A percentile compares a stretch with the other conserved stretches of the same genome.
These are phyloP conservation scores for Drosophila orosa DNA, from an alignment of 1,140 invertebrate genomes.

Conservation along the genomic window DNA sequence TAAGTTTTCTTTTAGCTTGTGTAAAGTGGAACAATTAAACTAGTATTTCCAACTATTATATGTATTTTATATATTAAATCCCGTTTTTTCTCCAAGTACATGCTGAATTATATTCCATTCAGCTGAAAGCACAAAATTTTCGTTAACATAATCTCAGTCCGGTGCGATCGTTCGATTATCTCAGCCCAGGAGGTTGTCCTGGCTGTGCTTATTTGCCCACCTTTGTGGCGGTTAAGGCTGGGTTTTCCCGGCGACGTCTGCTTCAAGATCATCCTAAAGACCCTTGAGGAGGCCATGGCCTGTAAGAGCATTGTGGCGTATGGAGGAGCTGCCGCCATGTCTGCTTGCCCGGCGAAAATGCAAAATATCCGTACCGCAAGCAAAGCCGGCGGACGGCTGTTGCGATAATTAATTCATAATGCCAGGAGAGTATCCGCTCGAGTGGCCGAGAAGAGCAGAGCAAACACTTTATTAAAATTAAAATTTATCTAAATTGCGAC, in stretches of 20 bases:
- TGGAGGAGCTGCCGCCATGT: slow-evolving; percentile 10
- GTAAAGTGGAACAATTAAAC: too few relatives aligned
- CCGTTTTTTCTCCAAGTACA: background rate
- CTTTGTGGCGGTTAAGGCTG: slow-evolving; percentile 24
- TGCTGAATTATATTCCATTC: slow-evolving; percentile 3
- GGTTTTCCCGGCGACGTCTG: slow-evolving; percentile 41
- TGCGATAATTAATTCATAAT: slow-evolving; percentile 77
- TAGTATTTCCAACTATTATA: background rate
- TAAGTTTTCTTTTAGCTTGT: too few relatives aligned
- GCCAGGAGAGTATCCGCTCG: slow-evolving; percentile 49
- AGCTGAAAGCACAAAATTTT: slow-evolving; percentile 18
- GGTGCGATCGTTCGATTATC: slow-evolving; percentile 45
- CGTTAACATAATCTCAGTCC: background rate
- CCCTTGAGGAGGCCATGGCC: slow-evolving; percentile 29
- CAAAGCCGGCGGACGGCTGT: slow-evolving; percentile 29
- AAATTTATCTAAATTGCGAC: slow-evolving; percentile 79
- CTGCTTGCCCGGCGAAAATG: slow-evolving; percentile 9
- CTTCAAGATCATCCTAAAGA: slow-evolving; percentile 33
- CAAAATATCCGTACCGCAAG: slow-evolving; percentile 10
- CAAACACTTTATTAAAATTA: slow-evolving; percentile 82
- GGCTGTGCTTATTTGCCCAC: slow-evolving; percentile 4
- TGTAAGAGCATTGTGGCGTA: slow-evolving; percentile 21
- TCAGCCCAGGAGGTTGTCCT: slow-evolving; percentile 28
- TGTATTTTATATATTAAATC: background rate
- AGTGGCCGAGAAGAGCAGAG: slow-evolving; percentile 65